Evolutionary conservation across 2,888 invertebrate species (phyloP), one percentile per base, ranked within the genome.

Genomic region (Drosophila bunnanda): DNA sequence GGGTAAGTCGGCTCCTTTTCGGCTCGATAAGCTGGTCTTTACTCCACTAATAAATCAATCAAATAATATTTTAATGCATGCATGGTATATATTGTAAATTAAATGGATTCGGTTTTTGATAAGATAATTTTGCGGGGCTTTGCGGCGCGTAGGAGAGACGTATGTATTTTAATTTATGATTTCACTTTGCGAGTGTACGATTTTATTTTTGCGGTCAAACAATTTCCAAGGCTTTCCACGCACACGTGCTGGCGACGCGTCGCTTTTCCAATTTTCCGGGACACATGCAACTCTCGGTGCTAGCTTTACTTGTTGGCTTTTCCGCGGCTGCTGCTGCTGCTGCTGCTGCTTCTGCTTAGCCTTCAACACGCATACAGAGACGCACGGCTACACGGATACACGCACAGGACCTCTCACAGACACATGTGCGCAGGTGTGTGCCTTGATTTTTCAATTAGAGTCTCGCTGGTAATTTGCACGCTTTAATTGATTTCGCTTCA

Each of bases 351-450:
- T 73, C 56, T 25, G 59, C 32, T 87, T 50, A 87, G 82, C 82
- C 82, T 87, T 82, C 84, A 88, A 86, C 83, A 86, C 82, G 66
- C 69, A 84, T 64, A 82, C 82, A 70, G 48, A 12, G 64, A 13
- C 69, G 54, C 28, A 46, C 62, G 25, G 62, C 52, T 56, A 43
- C 36, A 67, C 58, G 30, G 46, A 57, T 57, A 34, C 70, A 67
- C 46, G 39, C 64, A 69, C 65, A 54, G 48, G 44, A 70, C 69
- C 67, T 61, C 52, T 39, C 65, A 58, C 66, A 70, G 66, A 84
- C 79, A 83, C 82, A 83, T 86, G 87, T 85, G 84, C 84, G 84
- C 89, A 85, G 85, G 85, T 85, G 84, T 87, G 80, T 70, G 79
- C 78, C 88, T 86, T 85, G 82, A 76, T 79, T 85, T 82, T 81